Evolutionary conservation across 2,797 vertebrate species (phyloP).

Genomic region (Gymnothorax javanicus): DNA sequence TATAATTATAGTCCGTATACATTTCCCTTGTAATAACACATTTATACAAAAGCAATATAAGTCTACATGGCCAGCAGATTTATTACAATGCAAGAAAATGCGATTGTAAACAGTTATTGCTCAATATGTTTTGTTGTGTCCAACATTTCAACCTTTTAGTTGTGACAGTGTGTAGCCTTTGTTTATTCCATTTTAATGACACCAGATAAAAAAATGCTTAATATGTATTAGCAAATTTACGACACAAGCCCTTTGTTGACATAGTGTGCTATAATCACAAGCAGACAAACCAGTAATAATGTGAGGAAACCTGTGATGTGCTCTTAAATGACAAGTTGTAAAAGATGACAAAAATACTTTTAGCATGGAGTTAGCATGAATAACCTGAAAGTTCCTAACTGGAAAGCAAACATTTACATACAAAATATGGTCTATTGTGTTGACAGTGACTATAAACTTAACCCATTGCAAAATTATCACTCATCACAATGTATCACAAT

Average conservation of each 20-base stretch:
- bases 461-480: too few species aligned
- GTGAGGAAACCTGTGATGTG: neutral
- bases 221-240: neutral
- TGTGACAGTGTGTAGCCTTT: neutral
- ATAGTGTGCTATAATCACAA: neutral
- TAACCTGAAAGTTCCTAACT: neutral
- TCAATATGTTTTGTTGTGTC: neutral
- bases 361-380: neutral
- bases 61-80: neutral
- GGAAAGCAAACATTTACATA: neutral
- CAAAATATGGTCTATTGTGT: too few species aligned
- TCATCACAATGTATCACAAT: too few species aligned
- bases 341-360: neutral
- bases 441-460: too few species aligned
- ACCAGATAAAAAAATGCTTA: neutral
- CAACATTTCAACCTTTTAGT: neutral
- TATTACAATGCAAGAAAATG: neutral
- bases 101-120: neutral
- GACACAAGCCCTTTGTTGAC: neutral
- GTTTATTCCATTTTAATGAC: neutral
- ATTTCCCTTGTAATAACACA: neutral
- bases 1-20: neutral
- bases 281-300: too few species aligned
- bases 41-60: neutral
- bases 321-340: neutral